These are phyloP conservation scores for Sebastes taczanowskii DNA, from an alignment of 2,797 vertebrate genomes.

Conservation along the genomic window DNA sequence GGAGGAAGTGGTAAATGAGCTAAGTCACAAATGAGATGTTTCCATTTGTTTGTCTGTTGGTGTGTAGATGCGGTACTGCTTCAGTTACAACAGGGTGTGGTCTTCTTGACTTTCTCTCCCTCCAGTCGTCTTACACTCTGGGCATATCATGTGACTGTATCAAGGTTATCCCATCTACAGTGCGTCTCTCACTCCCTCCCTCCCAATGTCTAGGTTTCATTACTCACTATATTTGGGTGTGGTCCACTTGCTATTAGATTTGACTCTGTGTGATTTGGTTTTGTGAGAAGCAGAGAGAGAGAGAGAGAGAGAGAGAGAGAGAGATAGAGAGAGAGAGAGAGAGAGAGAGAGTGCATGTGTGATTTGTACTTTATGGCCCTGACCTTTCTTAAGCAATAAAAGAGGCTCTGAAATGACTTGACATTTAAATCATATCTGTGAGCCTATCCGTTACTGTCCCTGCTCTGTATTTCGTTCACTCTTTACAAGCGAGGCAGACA, in stretches of 20 bases:
- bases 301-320: neutral
- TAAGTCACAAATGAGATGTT: conserved; percentile 29
- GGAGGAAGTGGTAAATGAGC: conserved; percentile 6
- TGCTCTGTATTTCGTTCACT: neutral
- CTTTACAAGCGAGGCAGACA: neutral
- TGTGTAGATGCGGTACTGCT: neutral
- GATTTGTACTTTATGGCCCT: conserved; percentile 34
- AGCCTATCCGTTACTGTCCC: conserved; percentile 20
- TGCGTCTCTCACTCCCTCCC: neutral
- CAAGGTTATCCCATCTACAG: conserved; percentile 47
- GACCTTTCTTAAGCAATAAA: conserved; percentile 66
- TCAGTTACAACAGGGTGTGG: conserved; percentile 41
- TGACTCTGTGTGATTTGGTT: conserved; percentile 56
- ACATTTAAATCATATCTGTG: conserved; percentile 50
- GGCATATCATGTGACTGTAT: conserved; percentile 43
- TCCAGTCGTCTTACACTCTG: conserved; percentile 18
- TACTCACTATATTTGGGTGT: conserved; percentile 58
- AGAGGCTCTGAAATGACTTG: conserved; percentile 39
- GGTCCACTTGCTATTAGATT: conserved; percentile 58
- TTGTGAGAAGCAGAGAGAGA: neutral
- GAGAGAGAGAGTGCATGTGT: neutral
- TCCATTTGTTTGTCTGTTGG: conserved; percentile 1
- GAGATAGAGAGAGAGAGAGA: neutral
- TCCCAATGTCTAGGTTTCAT: neutral
- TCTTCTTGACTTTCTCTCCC: conserved; percentile 29